Conservation (phyloP, 2,113 vertebrate species). For the Elephantulus edwardii region DNA sequence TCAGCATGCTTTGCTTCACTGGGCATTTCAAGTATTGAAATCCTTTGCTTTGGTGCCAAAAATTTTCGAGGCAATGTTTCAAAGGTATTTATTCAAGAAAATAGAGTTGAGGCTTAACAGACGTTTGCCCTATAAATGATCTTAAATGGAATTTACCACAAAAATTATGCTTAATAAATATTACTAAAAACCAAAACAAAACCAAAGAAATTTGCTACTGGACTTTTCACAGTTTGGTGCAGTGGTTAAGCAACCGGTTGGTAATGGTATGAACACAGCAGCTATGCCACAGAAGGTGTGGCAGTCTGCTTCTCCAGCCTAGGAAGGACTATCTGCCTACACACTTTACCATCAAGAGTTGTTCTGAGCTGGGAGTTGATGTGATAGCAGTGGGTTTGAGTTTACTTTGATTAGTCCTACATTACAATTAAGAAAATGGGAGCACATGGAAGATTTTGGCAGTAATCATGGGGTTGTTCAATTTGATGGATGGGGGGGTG, state of each 20-base stretch:
- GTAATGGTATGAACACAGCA: background rate
- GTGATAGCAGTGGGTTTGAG: background rate
- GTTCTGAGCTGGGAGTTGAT: background rate
- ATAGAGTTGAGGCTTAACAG: background rate
- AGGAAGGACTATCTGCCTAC: background rate
- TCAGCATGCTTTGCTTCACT: conserved; percentile 6
- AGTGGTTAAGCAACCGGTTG: background rate
- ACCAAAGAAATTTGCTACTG: background rate
- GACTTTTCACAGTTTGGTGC: background rate
- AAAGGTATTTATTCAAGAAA: conserved; percentile 9
- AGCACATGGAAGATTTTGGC: background rate
- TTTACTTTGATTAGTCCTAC: conserved; percentile 13
- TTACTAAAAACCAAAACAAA: conserved; percentile 17
- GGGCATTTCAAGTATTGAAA: background rate
- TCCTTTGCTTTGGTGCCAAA: background rate
- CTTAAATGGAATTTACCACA: conserved; percentile 20
- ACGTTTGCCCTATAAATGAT: background rate
- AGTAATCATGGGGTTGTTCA: no score
- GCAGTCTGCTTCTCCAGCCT: background rate
- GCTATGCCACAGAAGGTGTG: background rate
- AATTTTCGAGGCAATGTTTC: background rate
- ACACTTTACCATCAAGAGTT: no score
- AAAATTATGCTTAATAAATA: conserved; percentile 17
- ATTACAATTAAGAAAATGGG: conserved; percentile 16
- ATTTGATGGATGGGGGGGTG: no score